phyloP scores from a whole-genome alignment of 2,797 vertebrate genomes.

The Cryptoprocta ferox region DNA sequence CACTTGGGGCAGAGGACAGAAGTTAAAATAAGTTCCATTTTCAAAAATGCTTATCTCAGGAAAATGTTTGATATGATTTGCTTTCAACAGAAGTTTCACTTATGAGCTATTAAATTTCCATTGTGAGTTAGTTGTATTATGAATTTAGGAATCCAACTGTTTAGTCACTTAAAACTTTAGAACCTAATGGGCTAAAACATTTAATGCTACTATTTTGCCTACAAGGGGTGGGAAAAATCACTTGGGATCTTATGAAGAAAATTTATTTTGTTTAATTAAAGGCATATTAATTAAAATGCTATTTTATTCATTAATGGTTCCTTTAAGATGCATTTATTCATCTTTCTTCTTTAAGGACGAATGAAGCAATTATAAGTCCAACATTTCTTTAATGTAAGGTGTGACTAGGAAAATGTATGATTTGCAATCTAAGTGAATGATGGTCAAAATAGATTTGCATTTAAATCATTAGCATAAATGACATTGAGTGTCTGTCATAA shows the following conservation, averaged over 20 bases:
- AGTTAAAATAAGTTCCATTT: slow-evolving; percentile 12
- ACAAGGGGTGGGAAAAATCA: background rate
- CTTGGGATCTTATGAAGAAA: slow-evolving; percentile 41
- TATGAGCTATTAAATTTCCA: slow-evolving; percentile 30
- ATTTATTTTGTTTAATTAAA: slow-evolving; percentile 61
- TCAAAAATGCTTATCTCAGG: background rate
- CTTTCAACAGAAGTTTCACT: background rate
- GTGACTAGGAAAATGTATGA: slow-evolving; percentile 19
- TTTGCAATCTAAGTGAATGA: slow-evolving; percentile 4
- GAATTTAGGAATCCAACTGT: slow-evolving; percentile 38
- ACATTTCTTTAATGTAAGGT: slow-evolving; percentile 56
- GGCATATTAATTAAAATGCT: slow-evolving; percentile 53
- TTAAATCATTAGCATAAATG: slow-evolving; percentile 16
- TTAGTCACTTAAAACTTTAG: background rate
- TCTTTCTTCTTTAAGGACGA: slow-evolving; percentile 51
- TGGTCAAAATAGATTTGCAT: slow-evolving; percentile 42
- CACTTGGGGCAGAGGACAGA: background rate
- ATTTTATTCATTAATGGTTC: slow-evolving; percentile 47
- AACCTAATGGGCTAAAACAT: background rate
- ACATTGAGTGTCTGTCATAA: background rate
- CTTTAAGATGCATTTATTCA: slow-evolving; percentile 56
- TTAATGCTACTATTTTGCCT: slow-evolving; percentile 17
- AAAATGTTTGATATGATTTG: background rate
- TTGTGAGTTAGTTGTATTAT: slow-evolving; percentile 34
- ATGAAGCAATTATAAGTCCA: slow-evolving; percentile 30